A percentile compares a stretch with the other conserved stretches of the same genome.
phyloP scores from a whole-genome alignment of 1,140 invertebrate genomes.

The Calosoma granatense region DNA sequence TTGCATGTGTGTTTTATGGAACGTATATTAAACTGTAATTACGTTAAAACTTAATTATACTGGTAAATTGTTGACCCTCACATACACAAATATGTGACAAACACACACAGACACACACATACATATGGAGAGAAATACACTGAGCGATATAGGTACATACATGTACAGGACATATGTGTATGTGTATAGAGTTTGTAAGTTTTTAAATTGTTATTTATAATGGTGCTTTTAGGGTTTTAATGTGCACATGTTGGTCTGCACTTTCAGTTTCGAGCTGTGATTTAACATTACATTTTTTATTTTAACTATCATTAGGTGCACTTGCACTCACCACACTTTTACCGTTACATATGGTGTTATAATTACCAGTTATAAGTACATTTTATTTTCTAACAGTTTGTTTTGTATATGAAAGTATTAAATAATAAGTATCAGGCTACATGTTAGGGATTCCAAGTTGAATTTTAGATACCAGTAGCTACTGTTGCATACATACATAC shows the following conservation, averaged over 20 bases:
- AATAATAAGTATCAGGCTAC: no score
- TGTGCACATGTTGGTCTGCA: no score
- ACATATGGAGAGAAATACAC: no score
- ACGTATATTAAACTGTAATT: not conserved
- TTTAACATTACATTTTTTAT: no score
- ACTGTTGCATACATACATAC: no score
- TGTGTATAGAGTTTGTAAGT: no score
- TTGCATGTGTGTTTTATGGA: slow-evolving; percentile 2
- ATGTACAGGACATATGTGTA: no score
- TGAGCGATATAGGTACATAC: no score
- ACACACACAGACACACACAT: no score
- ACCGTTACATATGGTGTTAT: not conserved
- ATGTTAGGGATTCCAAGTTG: no score
- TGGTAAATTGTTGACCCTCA: not conserved
- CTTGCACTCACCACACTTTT: not conserved
- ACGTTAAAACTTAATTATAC: not conserved
- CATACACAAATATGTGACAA: not conserved
- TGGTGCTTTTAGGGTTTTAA: not conserved
- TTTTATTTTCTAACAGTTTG: not conserved
- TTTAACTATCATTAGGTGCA: not conserved
- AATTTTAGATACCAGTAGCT: no score
- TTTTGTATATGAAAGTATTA: not conserved
- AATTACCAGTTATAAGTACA: not conserved
- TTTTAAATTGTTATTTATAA: not conserved
- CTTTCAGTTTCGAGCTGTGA: no score